Base-by-base conservation (phyloP, 2,113 vertebrate species). In the Tragelaphus imberbis region DNA sequence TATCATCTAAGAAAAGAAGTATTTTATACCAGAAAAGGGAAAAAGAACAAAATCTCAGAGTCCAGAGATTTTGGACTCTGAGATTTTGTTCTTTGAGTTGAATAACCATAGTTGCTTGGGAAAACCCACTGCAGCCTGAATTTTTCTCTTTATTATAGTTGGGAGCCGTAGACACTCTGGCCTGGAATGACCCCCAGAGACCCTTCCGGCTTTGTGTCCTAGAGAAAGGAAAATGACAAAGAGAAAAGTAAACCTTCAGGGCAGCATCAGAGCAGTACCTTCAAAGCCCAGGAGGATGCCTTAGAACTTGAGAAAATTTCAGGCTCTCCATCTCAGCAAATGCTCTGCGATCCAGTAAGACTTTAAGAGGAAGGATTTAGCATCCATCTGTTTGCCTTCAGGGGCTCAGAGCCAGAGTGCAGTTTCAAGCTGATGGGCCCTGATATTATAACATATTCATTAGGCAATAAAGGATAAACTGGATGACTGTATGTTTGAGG, bases 311-410 rank as follows among this genome's bases (percentile, higher is more conserved):
- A 65, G 61, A 56, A 97, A 94, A 97, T 96, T 90, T 97, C 68
- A 95, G 93, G 75, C 97, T 98, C 95, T 82, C 33, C 51, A 36
- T 97, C 94, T 97, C 97, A 95, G 97, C 97, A 97, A 97, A 98
- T 40, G 80, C 85, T 98, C 98, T 98, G 84, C 85, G 80, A 97
- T 88, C 87, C 94, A 81, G 94, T 88, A 94, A 98, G 97, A 95
- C 93, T 96, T 97, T 97, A 96, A 98, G 59, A 84, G 58, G 56
- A 97, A 96, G 97, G 95, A 92, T 97, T 98, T 98, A 97, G 97
- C 97, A 93, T 97, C 98, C 97, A 98, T 98, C 98, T 98, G 97
- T 98, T 98, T 98, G 97, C 98, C 98, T 98, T 98, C 84, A 87
- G 98, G 98, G 36, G 21, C 56, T 96, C 79, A 36, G 44, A 84